Evolutionary conservation across 1,140 invertebrate genomes (phyloP).

Genomic region (Rhysida immarginata): DNA sequence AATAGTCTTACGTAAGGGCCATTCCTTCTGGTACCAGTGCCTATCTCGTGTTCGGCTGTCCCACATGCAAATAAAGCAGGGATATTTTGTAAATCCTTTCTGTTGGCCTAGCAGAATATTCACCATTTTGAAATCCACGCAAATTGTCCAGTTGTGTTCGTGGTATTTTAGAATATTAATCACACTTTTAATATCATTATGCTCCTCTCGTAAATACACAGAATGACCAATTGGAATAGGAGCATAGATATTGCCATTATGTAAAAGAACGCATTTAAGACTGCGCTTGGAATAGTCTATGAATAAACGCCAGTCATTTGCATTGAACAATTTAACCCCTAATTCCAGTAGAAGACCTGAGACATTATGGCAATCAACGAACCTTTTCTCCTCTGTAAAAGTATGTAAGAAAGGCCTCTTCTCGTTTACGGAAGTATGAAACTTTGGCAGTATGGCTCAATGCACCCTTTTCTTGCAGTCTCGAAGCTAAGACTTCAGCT

Average conservation of each 20-base stretch:
- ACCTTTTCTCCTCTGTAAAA: neutral
- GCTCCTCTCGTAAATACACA: no score
- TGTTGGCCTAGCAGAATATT: no score
- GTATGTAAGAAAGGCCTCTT: neutral
- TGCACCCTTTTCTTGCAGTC: constrained; percentile 6
- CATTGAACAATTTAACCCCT: constrained; percentile 1
- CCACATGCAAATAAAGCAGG: no score
- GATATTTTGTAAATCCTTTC: no score
- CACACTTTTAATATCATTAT: no score
- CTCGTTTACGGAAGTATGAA: neutral
- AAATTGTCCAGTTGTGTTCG: no score
- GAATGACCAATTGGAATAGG: neutral
- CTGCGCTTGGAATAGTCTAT: neutral
- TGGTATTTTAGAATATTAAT: no score
- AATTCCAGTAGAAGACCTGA: constrained; percentile 10
- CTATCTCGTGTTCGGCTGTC: no score
- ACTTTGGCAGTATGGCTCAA: neutral
- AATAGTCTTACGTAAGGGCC: no score
- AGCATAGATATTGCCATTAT: constrained; percentile 1
- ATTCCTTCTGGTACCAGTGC: no score
- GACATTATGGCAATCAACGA: constrained; percentile 4
- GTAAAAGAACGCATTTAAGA: neutral
- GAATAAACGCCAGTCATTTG: constrained; percentile 7
- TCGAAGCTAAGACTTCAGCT: constrained; percentile 11
- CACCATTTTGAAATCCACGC: no score